These are phyloP conservation scores for Camponotus fellah DNA, from an alignment of 2,888 invertebrate species.

Conservation along the genomic window DNA sequence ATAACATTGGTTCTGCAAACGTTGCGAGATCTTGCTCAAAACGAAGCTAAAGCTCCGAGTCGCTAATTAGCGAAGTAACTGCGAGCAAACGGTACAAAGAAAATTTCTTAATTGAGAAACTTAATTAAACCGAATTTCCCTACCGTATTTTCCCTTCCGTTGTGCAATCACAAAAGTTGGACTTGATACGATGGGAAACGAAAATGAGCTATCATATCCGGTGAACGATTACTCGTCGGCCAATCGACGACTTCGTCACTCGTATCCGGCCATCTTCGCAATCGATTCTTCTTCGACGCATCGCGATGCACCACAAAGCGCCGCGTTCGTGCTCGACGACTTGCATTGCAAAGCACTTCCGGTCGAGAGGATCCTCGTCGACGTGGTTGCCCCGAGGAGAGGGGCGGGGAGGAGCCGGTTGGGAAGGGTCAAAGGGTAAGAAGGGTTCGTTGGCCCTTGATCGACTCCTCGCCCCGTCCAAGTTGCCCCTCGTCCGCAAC, in stretches of 20 bases:
- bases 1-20: neutral
- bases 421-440: conserved; percentile 78
- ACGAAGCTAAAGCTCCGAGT: neutral
- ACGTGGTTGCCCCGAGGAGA: conserved; percentile 55
- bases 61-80: conserved; percentile 37
- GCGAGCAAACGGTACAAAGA: conserved; percentile 1
- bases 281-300: conserved; percentile 68
- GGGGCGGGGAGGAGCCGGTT: conserved; percentile 46
- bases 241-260: conserved; percentile 15
- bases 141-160: neutral
- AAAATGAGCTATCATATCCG: neutral
- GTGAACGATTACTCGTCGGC: neutral
- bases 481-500: conserved; percentile 64
- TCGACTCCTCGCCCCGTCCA: conserved; percentile 63
- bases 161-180: neutral
- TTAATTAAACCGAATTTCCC: conserved; percentile 31
- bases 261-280: conserved; percentile 40
- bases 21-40: conserved; percentile 3
- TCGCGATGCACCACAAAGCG: conserved; percentile 67
- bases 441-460: conserved; percentile 80
- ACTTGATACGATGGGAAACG: neutral
- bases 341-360: conserved; percentile 78
- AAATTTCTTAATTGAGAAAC: conserved; percentile 31
- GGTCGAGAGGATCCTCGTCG: conserved; percentile 73
- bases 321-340: conserved; percentile 69